Base-by-base conservation (phyloP, 2,888 invertebrate genomes). In the Temnothorax rugatulus region DNA sequence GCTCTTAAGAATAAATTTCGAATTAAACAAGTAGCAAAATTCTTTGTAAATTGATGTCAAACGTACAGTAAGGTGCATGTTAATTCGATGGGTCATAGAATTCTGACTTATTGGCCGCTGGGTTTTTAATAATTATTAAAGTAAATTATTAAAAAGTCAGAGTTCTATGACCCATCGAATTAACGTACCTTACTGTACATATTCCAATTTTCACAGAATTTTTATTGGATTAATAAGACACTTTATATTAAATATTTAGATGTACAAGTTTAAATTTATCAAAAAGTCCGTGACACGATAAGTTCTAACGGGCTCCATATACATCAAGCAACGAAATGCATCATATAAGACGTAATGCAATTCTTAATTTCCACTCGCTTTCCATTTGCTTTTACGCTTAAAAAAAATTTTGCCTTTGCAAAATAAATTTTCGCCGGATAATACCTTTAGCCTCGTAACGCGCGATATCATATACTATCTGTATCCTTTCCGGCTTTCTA, bases 401-500 rank as follows among this genome's bases (percentile, higher is more conserved):
- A 75, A 59, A 2, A 61, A 79, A 61, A 4, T 29, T 77, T 68
- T 47, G 2, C 2, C 11, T 68, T 47, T 41, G 38, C 47, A 59
- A 77, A 77, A 29, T 77, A 57, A 77, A 57, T 59, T 83, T 44
- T 50, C 13, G 1, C 29, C n/a, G 25, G 7, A 8, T 61, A 18
- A 38, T 59, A 71, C n/a, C 2, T 52, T 41, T 68, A 34, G 0
- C 7, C 13, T 47, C 15, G n/a, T 34, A 52, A 29, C 47, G 50
- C 34, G 50, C 64, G 29, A 69, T 18, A 44, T 66, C 71, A 47
- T 50, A 34, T 29, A 47, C 61, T 44, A 52, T 54, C 18, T 18
- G 34, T 29, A 61, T 76, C 71, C 13, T 61, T 79, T 61, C 64
- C 21, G 64, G 34, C 57, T 9, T 75, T 84, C 59, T 69, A 82